Percentiles rank a stretch among this genome's conserved stretches.
Evolutionary conservation across 2,888 invertebrate species (phyloP).

Genomic region (Eupithecia abbreviata): DNA sequence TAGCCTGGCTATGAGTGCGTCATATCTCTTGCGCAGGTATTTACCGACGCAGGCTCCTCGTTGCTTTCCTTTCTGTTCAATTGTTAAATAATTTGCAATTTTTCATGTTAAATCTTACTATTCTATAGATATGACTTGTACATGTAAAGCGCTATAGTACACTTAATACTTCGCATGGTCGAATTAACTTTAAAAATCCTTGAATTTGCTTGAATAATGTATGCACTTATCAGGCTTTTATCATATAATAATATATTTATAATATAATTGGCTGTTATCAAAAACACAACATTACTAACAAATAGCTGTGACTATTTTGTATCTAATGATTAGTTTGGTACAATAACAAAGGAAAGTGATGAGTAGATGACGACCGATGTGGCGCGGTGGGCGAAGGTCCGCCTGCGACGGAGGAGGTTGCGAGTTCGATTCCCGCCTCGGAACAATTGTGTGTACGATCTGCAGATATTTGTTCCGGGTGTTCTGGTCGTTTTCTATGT

Average conservation of each 20-base stretch:
- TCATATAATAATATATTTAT: no score
- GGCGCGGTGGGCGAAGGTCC: no score
- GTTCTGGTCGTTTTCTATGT: no score
- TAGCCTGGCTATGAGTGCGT: conserved; percentile 69
- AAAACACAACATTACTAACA: no score
- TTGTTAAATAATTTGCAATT: neutral
- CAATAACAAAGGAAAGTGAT: neutral
- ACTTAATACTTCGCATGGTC: no score
- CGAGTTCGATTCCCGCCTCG: no score
- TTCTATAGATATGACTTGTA: neutral
- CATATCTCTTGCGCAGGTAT: conserved; percentile 74
- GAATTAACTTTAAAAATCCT: neutral
- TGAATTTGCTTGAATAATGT: neutral
- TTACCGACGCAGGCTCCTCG: conserved; percentile 78
- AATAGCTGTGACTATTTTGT: neutral
- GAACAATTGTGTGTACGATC: no score
- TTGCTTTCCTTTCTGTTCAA: conserved; percentile 78
- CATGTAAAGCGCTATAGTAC: neutral
- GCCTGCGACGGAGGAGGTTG: no score
- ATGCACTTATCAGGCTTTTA: no score
- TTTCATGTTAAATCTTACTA: neutral
- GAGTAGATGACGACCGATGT: no score
- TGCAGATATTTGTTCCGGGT: no score
- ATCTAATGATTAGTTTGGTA: neutral
- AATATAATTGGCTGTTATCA: no score